A percentile compares a stretch with the other conserved stretches of the same genome.
These are phyloP conservation scores for Berghia stephanieae DNA, from an alignment of 1,140 invertebrate species.

Conservation along the genomic window DNA sequence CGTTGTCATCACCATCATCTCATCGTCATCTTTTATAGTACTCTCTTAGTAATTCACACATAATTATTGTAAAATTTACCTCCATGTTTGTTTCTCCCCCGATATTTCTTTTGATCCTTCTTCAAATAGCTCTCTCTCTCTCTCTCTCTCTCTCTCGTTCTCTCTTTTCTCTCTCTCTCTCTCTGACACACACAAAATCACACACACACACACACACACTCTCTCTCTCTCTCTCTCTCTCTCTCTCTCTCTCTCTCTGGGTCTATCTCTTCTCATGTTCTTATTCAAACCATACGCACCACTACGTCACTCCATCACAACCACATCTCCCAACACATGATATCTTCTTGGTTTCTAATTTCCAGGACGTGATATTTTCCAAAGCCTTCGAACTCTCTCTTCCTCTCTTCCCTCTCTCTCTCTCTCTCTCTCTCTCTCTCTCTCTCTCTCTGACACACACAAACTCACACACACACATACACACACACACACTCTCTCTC, in stretches of 20 bases:
- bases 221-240: not conserved
- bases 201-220: not conserved
- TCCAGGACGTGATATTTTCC: slow-evolving; percentile 10
- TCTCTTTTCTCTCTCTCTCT: slow-evolving; percentile 20
- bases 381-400: not conserved
- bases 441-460: not conserved
- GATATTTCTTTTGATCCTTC: too few species aligned
- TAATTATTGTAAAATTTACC: too few species aligned
- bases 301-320: too few species aligned
- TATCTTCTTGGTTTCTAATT: too few species aligned
- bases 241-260: not conserved
- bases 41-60: too few species aligned
- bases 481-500: not conserved
- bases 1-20: too few species aligned
- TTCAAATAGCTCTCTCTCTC: too few species aligned
- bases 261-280: not conserved
- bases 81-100: too few species aligned
- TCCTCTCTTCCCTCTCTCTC: slow-evolving; percentile 26
- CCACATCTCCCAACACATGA: too few species aligned
- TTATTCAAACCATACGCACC: too few species aligned
- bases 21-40: too few species aligned
- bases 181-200: not conserved
- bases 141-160: not conserved
- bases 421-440: slow-evolving; percentile 27
- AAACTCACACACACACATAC: not conserved